These are phyloP conservation scores for Branchellion lobata DNA, from an alignment of 2,888 invertebrate genomes.

Conservation along the genomic window DNA sequence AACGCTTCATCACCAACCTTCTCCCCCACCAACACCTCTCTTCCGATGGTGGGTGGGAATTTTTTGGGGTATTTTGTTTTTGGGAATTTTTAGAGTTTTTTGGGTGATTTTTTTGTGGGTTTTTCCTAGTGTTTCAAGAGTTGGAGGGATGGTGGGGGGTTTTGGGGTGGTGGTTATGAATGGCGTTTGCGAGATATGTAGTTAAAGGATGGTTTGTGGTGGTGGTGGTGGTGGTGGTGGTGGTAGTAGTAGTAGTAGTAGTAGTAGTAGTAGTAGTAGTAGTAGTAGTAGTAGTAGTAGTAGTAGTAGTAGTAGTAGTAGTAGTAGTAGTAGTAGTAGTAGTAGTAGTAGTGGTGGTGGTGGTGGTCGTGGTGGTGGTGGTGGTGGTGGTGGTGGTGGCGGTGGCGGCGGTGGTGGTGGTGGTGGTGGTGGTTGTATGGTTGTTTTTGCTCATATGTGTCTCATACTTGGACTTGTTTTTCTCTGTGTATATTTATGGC, in stretches of 20 bases:
- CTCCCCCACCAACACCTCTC: background rate
- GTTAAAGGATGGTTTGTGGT: too few relatives aligned
- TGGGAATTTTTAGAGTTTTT: background rate
- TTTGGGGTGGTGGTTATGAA: background rate
- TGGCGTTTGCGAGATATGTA: background rate
- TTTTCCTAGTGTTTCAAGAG: too few relatives aligned
- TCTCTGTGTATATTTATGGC: too few relatives aligned
- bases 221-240: constrained; percentile 14
- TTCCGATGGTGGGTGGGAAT: background rate
- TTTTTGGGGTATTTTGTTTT: too few relatives aligned
- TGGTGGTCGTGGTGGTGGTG: constrained; percentile 2
- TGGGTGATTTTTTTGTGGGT: background rate
- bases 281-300: constrained; percentile 27
- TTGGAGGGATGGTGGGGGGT: background rate
- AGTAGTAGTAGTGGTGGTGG: constrained; percentile 29
- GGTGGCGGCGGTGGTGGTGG: background rate
- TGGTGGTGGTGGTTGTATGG: constrained; percentile 2
- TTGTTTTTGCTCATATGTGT: too few relatives aligned
- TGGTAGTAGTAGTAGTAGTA: constrained; percentile 27
- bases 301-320: constrained; percentile 25
- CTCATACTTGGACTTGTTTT: too few relatives aligned
- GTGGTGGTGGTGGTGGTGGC: constrained; percentile 10
- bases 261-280: constrained; percentile 27
- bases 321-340: constrained; percentile 24
- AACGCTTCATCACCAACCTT: constrained; percentile 71